Conservation (phyloP, 2,888 invertebrate genomes). For the Ditula angustiorana region DNA sequence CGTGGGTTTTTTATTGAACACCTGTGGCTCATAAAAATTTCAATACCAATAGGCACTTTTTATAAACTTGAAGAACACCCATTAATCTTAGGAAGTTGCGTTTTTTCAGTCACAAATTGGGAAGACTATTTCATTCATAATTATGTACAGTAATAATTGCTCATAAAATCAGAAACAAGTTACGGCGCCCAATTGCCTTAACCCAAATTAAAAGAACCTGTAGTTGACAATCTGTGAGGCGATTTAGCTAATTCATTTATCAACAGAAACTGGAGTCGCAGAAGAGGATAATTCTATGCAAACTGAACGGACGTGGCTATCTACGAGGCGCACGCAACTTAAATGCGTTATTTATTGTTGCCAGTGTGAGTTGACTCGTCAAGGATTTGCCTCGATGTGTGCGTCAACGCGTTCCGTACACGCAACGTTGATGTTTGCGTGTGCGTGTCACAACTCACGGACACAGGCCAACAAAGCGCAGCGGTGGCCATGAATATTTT, state of each 20-base stretch:
- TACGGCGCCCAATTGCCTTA: background rate
- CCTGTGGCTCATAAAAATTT: conserved; percentile 37
- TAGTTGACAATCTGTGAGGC: conserved; percentile 5
- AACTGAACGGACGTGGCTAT: conserved; percentile 59
- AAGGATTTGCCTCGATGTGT: conserved; percentile 60
- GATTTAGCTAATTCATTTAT: conserved; percentile 23
- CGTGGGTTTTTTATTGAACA: conserved; percentile 26
- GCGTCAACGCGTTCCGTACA: conserved; percentile 44
- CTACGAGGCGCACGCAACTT: conserved; percentile 63
- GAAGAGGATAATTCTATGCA: conserved; percentile 57
- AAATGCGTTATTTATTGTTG: conserved; percentile 66
- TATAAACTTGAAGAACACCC: conserved; percentile 20
- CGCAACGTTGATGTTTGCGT: conserved; percentile 37
- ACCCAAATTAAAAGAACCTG: conserved; percentile 11
- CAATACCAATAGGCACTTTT: conserved; percentile 17
- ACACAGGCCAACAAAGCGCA: conserved; percentile 74
- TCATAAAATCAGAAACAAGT: conserved; percentile 11
- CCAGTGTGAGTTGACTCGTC: conserved; percentile 59
- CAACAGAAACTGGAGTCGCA: conserved; percentile 35
- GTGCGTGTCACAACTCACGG: conserved; percentile 58
- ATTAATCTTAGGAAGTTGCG: conserved; percentile 23
- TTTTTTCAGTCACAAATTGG: conserved; percentile 23
- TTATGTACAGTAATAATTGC: conserved; percentile 20
- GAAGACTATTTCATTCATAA: conserved; percentile 8
- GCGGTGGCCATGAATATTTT: conserved; percentile 71